Evolutionary conservation across 1,140 invertebrate species (phyloP), one percentile per base, ranked within the genome.

Genomic region (Mercenaria mercenaria): DNA sequence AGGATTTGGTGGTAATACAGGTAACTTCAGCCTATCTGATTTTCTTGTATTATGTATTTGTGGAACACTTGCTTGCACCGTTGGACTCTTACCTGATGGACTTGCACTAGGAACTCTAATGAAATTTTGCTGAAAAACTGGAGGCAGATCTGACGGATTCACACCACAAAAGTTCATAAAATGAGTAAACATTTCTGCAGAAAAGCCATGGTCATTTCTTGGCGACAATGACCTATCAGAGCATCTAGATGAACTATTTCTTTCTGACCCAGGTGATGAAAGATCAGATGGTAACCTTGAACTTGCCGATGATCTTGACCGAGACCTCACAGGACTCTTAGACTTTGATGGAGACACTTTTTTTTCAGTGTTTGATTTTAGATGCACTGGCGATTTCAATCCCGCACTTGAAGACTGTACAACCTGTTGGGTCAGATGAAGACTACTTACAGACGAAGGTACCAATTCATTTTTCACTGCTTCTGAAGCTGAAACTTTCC

Each of bases 101-200:
- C 26, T 39, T 23, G n/a, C 13, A 20, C 39, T 59, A 29, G 64
- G 61, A 72, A 52, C 37, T 37, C 61, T 50, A 29, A 41, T n/a
- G 50, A 84, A 67, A 41, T 72, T 67, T 74, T 84, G 82, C 43
- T 84, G 82, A 23, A 84, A 84, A 34, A 84, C 43, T 50, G 61
- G 82, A 13, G 82, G 82, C 6, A 84, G 43, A 15, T 69, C 64
- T 20, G 82, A 84, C 23, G 82, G 26, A 23, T 64, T 43, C 26
- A 84, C 43, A 26, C 82, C 82, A 52, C 61, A 84, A 23, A 84
- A 84, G 39, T 84, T 84, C 82, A 84, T 84, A 34, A 84, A 84
- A 41, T 84, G 82, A 52, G 82, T 26, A n/a, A 84, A 84, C 43
- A 67, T 84, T 8, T 84, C 82, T 2, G 61, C 10, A 23, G 59